Evolutionary conservation across 2,113 vertebrate genomes (phyloP), one percentile per base, ranked within the genome.

Genomic region (Rattus rattus): DNA sequence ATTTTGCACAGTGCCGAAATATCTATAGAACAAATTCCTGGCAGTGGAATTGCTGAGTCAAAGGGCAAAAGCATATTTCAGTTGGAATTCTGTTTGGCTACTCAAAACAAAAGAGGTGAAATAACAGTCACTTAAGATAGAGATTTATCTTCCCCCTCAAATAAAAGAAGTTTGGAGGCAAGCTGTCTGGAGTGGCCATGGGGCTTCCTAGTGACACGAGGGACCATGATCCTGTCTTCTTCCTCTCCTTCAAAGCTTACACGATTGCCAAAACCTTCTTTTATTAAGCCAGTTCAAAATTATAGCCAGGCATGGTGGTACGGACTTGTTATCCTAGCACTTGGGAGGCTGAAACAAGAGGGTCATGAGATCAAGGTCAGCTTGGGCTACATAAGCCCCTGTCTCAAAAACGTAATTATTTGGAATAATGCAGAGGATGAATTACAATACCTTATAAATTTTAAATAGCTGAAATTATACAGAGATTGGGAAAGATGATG

Each of bases 1-100:
- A 91, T 79, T 94, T 90, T 91, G 73, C 26, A 67, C 19, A n/a
- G 52, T 56, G 10, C 83, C 2, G 2, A 43, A 36, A 26, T 73
- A 89, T 47, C 87, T 91, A 39, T 54, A 89, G 77, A 77, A 91
- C 67, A 81, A 67, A 94, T 93, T 91, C 54, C 87, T 89, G n/a
- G 33, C 81, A 92, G 69, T 79, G 20, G 36, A 96, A 97, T 56
- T 96, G 47, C 84, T 96, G 67, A 93, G 81, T 86, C 92, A 92
- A 94, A 95, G 83, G 61, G 54, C 83, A 95, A 88, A 96, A 47
- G n/a, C 39, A 93, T 76, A 63, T 86, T 88, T 79, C 67, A 72
- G 72, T 90, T 96, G 83, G 47, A 80, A 93, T 95, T 89, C 81
- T 86, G 79, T 72, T 93, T 77, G 67, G 67, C 80, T 86, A 59